Base-by-base conservation (phyloP, 2,888 invertebrate species). In the Aleiodes testaceus region DNA sequence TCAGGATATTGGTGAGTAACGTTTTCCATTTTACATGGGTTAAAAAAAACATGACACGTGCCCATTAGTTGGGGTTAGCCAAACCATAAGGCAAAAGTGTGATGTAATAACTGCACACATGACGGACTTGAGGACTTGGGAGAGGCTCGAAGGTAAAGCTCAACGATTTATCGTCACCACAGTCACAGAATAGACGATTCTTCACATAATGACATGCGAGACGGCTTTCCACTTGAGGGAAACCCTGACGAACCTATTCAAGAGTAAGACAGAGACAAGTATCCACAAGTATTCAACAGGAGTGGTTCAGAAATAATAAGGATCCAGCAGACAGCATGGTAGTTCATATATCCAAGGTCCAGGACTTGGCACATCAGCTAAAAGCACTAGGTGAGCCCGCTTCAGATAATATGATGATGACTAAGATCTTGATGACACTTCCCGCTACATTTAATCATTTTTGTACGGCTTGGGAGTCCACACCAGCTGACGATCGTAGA, bases 181-280 rank as follows among this genome's bases (percentile, higher is more conserved):
- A 0, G 66, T 82, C 0, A 76, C 74, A 3, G 65, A 72, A 26
- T 72, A 78, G 22, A 75, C 74, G 6, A 61, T 78, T 3, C 59
- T 79, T 0, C 81, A 80, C 47, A 77, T 82, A 6, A 73, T 81
- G 18, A 80, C 80, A 70, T 83, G 81, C 63, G 52, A 74, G 20
- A 69, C 75, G 4, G 26, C 26, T 2, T 72, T 80, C 2, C 74
- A 78, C 16, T 84, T 84, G 82, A 83, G 81, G 81, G 59, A 73
- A 1, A 80, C 80, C 67, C 72, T 84, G 0, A 55, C 67, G 0
- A 50, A 73, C 4, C 70, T 83, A 0, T 84, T 81, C 66, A 81
- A 84, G 36, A 79, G 78, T 14, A 81, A 79, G 49, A 78, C 78
- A 0, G 80, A 80, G 49, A 72, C 78, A 6, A 79, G 73, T 14